Evolutionary conservation across 2,113 vertebrate genomes (phyloP).

Genomic region (Xyrauchen texanus): DNA sequence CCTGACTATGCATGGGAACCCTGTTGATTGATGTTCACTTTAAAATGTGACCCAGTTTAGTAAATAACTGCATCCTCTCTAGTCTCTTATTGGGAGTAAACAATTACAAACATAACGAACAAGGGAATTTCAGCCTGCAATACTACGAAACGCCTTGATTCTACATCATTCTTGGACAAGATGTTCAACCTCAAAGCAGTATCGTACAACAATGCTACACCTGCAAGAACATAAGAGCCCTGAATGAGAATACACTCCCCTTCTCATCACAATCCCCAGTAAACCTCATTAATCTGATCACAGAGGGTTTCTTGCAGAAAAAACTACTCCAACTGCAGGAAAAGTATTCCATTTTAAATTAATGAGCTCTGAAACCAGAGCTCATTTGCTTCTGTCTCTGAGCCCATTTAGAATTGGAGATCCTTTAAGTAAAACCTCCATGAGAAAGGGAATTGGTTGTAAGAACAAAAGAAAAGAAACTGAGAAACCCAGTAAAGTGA

Average conservation of each 20-base stretch:
- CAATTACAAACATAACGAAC: not conserved
- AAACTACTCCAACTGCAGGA: conserved; percentile 37
- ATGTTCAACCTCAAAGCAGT: conserved; percentile 4
- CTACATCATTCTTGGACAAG: conserved; percentile 1
- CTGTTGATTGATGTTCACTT: too few species aligned
- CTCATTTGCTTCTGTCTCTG: conserved; percentile 43
- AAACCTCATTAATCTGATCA: conserved; percentile 46
- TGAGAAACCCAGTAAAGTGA: not conserved
- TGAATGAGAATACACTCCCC: not conserved
- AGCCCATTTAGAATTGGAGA: conserved; percentile 40
- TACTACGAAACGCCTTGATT: not conserved
- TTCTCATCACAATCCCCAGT: conserved; percentile 36
- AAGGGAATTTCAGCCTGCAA: conserved; percentile 5
- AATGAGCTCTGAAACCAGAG: conserved; percentile 47
- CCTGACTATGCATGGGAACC: too few species aligned
- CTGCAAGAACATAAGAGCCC: not conserved
- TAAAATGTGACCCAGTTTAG: not conserved
- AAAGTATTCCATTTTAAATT: conserved; percentile 46
- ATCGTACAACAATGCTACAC: not conserved
- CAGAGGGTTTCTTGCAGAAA: conserved; percentile 32
- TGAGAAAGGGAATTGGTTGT: conserved; percentile 27
- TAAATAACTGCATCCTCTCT: not conserved
- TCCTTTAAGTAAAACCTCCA: conserved; percentile 29
- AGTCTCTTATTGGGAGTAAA: too few species aligned
- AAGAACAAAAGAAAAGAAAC: conserved; percentile 23